Evolutionary conservation across 2,113 vertebrate species (phyloP).

Genomic region (Hippocampus zosterae): DNA sequence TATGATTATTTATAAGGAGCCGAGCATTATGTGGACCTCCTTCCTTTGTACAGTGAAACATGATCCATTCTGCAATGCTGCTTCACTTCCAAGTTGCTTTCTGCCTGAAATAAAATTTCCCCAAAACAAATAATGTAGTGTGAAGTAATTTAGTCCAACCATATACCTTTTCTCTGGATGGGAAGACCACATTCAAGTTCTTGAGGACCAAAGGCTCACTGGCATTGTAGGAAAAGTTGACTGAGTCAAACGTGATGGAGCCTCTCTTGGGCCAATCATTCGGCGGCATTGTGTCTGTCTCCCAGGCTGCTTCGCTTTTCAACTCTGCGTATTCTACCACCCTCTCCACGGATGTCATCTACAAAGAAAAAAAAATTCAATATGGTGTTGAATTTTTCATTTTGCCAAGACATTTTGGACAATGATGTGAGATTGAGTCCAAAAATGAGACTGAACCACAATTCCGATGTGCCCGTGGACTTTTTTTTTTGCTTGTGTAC

Average conservation of each 20-base stretch:
- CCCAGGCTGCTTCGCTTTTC: conserved; percentile 91
- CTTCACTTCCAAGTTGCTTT: background rate
- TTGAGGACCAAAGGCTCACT: conserved; percentile 82
- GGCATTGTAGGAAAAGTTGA: conserved; percentile 85
- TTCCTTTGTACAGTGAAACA: background rate
- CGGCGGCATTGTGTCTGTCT: conserved; percentile 76
- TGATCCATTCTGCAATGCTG: background rate
- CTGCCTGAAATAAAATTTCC: background rate
- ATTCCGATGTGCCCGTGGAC: background rate
- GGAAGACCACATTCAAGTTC: conserved; percentile 82
- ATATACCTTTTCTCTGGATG: conserved; percentile 84
- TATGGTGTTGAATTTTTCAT: background rate
- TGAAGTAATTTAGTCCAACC: too few species aligned
- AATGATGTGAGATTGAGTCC: too few species aligned
- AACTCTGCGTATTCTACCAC: conserved; percentile 91
- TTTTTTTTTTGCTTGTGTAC: background rate
- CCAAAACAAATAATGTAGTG: too few species aligned
- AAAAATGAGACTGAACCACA: background rate
- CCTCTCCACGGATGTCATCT: conserved; percentile 97
- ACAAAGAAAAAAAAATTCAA: background rate
- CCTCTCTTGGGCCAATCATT: conserved; percentile 82
- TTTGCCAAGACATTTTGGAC: too few species aligned
- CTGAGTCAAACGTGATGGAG: conserved; percentile 83
- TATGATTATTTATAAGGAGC: conserved; percentile 8
- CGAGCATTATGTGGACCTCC: background rate